A percentile compares a stretch with the other conserved stretches of the same genome.
These are phyloP conservation scores for Diplodus puntazzo DNA, from an alignment of 2,797 vertebrate species.

Conservation along the genomic window DNA sequence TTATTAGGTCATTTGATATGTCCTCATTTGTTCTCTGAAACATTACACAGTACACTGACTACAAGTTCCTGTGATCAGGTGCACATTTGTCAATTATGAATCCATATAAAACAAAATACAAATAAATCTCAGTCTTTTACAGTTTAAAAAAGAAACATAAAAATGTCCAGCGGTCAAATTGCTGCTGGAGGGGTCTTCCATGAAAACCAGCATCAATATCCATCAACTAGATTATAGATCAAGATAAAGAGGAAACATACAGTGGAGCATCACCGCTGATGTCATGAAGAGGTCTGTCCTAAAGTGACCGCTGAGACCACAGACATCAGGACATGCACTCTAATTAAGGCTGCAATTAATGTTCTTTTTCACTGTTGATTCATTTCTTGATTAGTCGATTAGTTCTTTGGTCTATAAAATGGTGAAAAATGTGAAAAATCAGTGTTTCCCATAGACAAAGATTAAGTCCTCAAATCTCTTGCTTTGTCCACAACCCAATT, in stretches of 20 bases:
- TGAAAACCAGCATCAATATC: constrained; percentile 44
- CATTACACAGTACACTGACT: neutral
- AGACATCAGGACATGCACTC: constrained; percentile 19
- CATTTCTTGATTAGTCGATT: no score
- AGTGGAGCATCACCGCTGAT: constrained; percentile 50
- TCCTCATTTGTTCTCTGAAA: constrained; percentile 9
- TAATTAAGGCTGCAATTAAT: no score
- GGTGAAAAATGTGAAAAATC: no score
- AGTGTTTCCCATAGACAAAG: no score
- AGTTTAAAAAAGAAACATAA: constrained; percentile 25
- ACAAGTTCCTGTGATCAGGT: neutral
- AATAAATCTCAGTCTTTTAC: neutral
- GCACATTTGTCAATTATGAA: neutral
- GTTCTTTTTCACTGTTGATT: no score
- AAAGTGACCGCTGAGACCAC: constrained; percentile 39
- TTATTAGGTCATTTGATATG: neutral
- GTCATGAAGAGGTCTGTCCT: constrained; percentile 47
- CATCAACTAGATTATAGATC: constrained; percentile 54
- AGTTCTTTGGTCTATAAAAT: no score
- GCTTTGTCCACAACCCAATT: no score
- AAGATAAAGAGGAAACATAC: constrained; percentile 54
- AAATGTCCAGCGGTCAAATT: constrained; percentile 2
- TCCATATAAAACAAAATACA: no score
- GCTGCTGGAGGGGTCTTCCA: constrained; percentile 43
- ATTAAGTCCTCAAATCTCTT: neutral